Evolutionary conservation across 2,113 vertebrate genomes (phyloP).

Genomic region (Dasyurus viverrinus): DNA sequence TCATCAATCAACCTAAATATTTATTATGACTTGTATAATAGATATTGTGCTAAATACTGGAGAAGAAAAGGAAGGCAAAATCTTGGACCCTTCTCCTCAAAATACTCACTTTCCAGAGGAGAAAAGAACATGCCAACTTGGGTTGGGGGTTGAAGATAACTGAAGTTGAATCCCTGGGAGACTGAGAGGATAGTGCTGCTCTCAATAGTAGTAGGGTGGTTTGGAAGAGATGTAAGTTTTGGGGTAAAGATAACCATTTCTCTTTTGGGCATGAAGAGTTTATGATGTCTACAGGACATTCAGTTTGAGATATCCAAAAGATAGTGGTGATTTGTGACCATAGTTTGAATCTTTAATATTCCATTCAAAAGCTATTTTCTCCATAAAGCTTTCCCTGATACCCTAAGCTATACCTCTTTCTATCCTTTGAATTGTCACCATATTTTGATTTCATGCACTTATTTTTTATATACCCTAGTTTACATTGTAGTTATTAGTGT

Average conservation of each 20-base stretch:
- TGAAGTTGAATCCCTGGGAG: neutral
- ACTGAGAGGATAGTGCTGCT: neutral
- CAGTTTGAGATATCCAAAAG: neutral
- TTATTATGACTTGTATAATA: neutral
- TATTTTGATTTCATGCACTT: neutral
- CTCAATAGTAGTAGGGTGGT: neutral
- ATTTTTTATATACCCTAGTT: neutral
- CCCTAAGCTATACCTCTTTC: neutral
- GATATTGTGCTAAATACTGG: neutral
- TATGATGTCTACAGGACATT: neutral
- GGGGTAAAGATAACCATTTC: neutral
- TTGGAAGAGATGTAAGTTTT: neutral
- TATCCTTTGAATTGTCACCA: neutral
- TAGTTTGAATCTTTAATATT: neutral
- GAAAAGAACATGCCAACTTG: neutral
- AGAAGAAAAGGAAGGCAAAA: neutral
- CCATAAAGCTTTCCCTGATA: neutral
- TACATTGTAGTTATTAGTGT: neutral
- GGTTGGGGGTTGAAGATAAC: neutral
- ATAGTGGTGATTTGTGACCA: neutral
- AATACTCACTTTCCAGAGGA: neutral
- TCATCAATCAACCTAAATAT: neutral
- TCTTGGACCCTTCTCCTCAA: neutral
- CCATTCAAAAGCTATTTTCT: neutral
- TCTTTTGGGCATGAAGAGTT: neutral